Evolutionary conservation across 2,797 vertebrate species (phyloP).

Genomic region (Amphiprion clarkii): DNA sequence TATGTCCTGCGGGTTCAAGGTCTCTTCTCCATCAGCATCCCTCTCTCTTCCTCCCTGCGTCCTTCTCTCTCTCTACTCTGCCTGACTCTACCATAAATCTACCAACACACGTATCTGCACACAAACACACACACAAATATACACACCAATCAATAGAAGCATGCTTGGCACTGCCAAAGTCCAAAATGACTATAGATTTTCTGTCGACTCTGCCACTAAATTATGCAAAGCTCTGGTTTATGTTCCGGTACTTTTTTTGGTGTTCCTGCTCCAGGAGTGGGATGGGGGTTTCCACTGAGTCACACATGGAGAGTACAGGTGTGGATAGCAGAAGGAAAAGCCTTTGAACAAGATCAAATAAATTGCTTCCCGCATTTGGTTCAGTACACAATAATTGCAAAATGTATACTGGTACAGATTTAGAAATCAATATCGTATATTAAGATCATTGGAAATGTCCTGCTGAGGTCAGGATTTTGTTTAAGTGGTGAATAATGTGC

Average conservation of each 20-base stretch:
- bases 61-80: conserved; percentile 32
- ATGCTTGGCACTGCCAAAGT: conserved; percentile 89
- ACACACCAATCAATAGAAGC: conserved; percentile 86
- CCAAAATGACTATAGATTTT: conserved; percentile 97
- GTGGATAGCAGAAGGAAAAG: neutral
- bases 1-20: conserved; percentile 70
- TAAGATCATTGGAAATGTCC: conserved; percentile 54
- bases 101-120: conserved; percentile 54
- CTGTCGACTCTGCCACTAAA: conserved; percentile 87
- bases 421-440: conserved; percentile 57
- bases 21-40: conserved; percentile 61
- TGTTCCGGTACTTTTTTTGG: conserved; percentile 75
- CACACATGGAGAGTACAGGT: conserved; percentile 16
- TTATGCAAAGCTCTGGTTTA: conserved; percentile 88
- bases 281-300: conserved; percentile 41
- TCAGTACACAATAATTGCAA: conserved; percentile 36
- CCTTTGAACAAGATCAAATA: neutral
- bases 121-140: conserved; percentile 27
- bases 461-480: conserved; percentile 68
- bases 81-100: conserved; percentile 79
- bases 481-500: conserved; percentile 60
- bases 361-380: neutral
- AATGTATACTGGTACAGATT: conserved; percentile 45
- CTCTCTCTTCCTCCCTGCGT: conserved; percentile 36
- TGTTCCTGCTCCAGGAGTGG: conserved; percentile 40